Evolutionary conservation across 2,888 invertebrate species (phyloP), one percentile per base, ranked within the genome.

Genomic region (Agonopterix heracliana): DNA sequence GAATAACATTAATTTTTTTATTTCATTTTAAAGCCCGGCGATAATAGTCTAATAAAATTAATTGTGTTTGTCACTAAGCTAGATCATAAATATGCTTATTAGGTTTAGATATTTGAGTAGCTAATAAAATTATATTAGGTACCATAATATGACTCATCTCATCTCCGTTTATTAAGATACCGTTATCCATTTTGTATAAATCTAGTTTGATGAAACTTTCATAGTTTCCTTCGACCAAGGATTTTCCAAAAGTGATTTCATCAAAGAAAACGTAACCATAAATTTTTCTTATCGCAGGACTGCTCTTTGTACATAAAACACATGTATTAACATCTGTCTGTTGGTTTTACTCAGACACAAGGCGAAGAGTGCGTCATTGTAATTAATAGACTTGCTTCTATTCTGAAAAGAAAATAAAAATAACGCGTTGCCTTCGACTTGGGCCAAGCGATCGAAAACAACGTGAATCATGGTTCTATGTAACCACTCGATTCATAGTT

Each of bases 381-480:
- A 84, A 84, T 86, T 85, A 84, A 86, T 84, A 81, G 82, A 75
- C 72, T 71, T 59, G 71, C 63, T 70, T 78, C 79, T 83, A 83
- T 82, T 83, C 84, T 81, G 69, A 78, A 82, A 80, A 79, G 79
- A 79, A 80, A 85, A 81, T 81, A 84, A 81, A 85, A 85, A 86
- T 86, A 83, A 77, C 78, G 60, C 61, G 56, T 50, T 65, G 71
- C 72, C 67, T 65, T 71, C 74, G 68, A 59, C 62, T 66, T 68
- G 60, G 64, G 63, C 55, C 58, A 58, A 26, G 56, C 61, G 67
- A 63, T 70, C 71, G 73, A 78, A 81, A 81, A 81, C 78, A 80
- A 66, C 64, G 73, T 81, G 81, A 80, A 70, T 81, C 83, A 83
- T 67, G 59, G 64, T 81, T 83, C 83, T 71, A 63, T 71, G 81